phyloP scores from a whole-genome alignment of 2,888 invertebrate species.

The Leptothorax acervorum region DNA sequence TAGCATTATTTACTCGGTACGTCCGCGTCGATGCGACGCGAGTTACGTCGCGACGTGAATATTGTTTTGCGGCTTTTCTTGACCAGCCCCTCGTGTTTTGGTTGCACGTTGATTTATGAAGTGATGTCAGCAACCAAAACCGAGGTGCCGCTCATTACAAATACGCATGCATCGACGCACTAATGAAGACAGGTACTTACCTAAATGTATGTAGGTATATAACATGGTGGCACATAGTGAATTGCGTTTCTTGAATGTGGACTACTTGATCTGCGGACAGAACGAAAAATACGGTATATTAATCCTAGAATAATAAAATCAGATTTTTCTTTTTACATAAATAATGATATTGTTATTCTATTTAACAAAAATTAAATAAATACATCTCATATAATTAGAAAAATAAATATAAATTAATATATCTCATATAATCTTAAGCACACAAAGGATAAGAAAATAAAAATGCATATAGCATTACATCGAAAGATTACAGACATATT shows the following conservation, averaged over 20 bases:
- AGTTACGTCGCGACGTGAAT: slow-evolving; percentile 30
- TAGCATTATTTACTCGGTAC: slow-evolving; percentile 21
- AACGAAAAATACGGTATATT: background rate
- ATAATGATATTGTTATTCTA: background rate
- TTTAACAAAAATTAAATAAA: background rate
- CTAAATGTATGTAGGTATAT: slow-evolving; percentile 58
- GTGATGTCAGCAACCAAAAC: slow-evolving; percentile 66
- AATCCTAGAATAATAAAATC: background rate
- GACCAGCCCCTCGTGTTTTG: slow-evolving; percentile 62
- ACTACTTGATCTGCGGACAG: slow-evolving; percentile 6
- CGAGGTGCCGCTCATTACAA: slow-evolving; percentile 47
- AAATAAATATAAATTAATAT: background rate
- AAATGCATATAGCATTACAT: slow-evolving; percentile 2
- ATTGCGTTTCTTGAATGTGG: slow-evolving; percentile 59
- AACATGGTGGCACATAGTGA: slow-evolving; percentile 51
- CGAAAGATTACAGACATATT: slow-evolving; percentile 7
- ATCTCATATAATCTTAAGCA: background rate
- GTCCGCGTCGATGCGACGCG: slow-evolving; percentile 22
- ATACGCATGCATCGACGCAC: slow-evolving; percentile 61
- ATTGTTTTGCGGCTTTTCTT: slow-evolving; percentile 67
- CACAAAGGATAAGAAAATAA: slow-evolving; percentile 13
- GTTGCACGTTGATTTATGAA: slow-evolving; percentile 68
- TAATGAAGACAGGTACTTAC: slow-evolving; percentile 51
- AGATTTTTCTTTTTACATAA: background rate
- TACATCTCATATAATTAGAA: background rate